Percentiles rank a stretch among this genome's conserved stretches.
Evolutionary conservation across 2,888 invertebrate genomes (phyloP).

Genomic region (Doris montereyensis): DNA sequence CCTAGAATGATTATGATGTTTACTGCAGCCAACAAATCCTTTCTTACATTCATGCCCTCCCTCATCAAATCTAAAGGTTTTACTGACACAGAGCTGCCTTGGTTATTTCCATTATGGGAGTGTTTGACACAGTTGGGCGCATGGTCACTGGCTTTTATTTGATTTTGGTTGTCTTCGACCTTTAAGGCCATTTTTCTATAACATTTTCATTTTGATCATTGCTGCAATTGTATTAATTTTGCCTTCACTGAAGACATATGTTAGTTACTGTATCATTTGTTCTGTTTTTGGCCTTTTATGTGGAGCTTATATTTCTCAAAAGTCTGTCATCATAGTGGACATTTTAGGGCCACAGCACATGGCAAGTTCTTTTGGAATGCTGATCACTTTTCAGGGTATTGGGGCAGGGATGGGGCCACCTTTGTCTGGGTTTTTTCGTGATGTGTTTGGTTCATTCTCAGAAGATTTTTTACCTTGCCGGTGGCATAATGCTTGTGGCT

Average conservation of each 20-base stretch:
- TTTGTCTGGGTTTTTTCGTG: slow-evolving; percentile 56
- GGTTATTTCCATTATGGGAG: slow-evolving; percentile 56
- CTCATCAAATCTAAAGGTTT: slow-evolving; percentile 53
- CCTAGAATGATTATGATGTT: slow-evolving; percentile 45
- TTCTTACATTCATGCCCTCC: slow-evolving; percentile 61
- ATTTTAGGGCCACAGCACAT: slow-evolving; percentile 59
- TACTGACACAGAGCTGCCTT: slow-evolving; percentile 51
- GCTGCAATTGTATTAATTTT: slow-evolving; percentile 51
- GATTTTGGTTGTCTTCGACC: slow-evolving; percentile 52
- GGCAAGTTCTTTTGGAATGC: slow-evolving; percentile 58
- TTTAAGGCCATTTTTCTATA: slow-evolving; percentile 54
- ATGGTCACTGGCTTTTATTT: slow-evolving; percentile 53
- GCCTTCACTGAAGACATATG: slow-evolving; percentile 49
- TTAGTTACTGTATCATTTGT: slow-evolving; percentile 47
- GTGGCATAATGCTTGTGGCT: slow-evolving; percentile 38
- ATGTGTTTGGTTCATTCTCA: slow-evolving; percentile 43
- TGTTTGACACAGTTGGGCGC: slow-evolving; percentile 53
- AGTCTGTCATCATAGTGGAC: slow-evolving; percentile 62
- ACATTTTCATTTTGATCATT: slow-evolving; percentile 54
- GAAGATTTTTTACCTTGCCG: slow-evolving; percentile 48
- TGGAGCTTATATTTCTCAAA: slow-evolving; percentile 62
- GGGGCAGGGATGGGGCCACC: slow-evolving; percentile 60
- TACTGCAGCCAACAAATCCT: slow-evolving; percentile 45
- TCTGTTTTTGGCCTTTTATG: slow-evolving; percentile 56
- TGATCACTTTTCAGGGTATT: slow-evolving; percentile 60